These are phyloP conservation scores for Symphodus melops DNA, from an alignment of 2,113 vertebrate species.

Conservation along the genomic window DNA sequence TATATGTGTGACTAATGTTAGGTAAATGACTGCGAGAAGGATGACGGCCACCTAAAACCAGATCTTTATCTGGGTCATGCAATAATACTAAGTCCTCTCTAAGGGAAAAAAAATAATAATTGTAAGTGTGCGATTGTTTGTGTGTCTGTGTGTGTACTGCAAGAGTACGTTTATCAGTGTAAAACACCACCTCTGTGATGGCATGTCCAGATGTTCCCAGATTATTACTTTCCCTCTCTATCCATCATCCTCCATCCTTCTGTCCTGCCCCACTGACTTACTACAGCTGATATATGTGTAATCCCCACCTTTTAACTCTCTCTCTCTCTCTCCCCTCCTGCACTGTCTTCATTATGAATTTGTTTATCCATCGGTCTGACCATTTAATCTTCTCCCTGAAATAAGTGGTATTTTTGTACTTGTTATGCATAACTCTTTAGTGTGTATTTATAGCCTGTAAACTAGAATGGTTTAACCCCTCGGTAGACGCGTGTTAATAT, in stretches of 20 bases:
- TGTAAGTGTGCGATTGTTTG: background rate
- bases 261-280: conserved; percentile 63
- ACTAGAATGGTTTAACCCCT: conserved; percentile 40
- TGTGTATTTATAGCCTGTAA: conserved; percentile 61
- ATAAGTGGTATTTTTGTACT: conserved; percentile 59
- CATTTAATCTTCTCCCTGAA: conserved; percentile 62
- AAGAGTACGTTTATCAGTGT: conserved; percentile 24
- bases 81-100: conserved; percentile 11
- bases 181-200: conserved; percentile 26
- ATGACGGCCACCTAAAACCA: background rate
- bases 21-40: background rate
- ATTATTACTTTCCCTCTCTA: conserved; percentile 57
- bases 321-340: conserved; percentile 5
- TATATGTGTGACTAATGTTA: background rate
- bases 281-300: conserved; percentile 61
- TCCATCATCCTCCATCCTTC: conserved; percentile 53
- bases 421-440: conserved; percentile 27
- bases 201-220: conserved; percentile 72
- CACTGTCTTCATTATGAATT: conserved; percentile 55
- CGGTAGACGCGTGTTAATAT: conserved; percentile 33
- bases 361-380: conserved; percentile 46
- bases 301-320: conserved; percentile 62
- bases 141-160: background rate
- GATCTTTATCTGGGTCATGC: conserved; percentile 4
- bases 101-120: background rate